A percentile compares a stretch with the other conserved stretches of the same genome.
Conservation (phyloP, 2,113 vertebrate genomes). For the Psephotus haematonotus region DNA sequence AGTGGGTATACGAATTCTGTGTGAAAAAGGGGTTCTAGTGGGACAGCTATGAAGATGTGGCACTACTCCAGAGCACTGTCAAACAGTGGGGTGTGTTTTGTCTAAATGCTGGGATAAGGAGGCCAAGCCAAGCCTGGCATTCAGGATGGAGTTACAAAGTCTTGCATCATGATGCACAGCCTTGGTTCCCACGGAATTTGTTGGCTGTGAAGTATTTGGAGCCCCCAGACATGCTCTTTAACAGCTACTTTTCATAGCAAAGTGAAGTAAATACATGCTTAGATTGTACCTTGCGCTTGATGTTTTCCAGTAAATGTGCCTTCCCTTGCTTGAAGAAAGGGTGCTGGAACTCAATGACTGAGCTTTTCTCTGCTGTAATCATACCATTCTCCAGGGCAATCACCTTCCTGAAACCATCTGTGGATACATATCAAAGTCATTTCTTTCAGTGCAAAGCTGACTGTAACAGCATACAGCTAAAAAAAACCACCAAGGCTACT, state of each 20-base stretch:
- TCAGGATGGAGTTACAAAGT: background rate
- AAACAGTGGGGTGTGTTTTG: background rate
- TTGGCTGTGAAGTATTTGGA: background rate
- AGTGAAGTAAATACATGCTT: background rate
- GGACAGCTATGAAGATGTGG: background rate
- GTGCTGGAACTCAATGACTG: constrained; percentile 73
- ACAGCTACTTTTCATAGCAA: background rate
- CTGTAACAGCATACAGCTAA: background rate
- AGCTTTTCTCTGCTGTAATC: constrained; percentile 42
- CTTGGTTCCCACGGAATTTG: background rate
- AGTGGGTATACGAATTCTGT: background rate
- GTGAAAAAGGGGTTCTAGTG: background rate
- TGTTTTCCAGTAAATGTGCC: constrained; percentile 66
- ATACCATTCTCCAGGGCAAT: constrained; percentile 61
- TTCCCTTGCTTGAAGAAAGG: constrained; percentile 73
- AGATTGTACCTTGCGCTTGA: constrained; percentile 74
- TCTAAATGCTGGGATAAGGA: background rate
- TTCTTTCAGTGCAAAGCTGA: background rate
- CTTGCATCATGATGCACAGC: background rate
- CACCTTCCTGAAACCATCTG: constrained; percentile 79
- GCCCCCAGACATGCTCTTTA: background rate
- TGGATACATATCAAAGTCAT: background rate
- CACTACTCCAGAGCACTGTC: rapidly evolving
- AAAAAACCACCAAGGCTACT: background rate
- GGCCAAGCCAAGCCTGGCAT: background rate